A percentile compares a stretch with the other conserved stretches of the same genome.
Conservation (phyloP, 2,797 vertebrate species). For the Phoebastria nigripes region DNA sequence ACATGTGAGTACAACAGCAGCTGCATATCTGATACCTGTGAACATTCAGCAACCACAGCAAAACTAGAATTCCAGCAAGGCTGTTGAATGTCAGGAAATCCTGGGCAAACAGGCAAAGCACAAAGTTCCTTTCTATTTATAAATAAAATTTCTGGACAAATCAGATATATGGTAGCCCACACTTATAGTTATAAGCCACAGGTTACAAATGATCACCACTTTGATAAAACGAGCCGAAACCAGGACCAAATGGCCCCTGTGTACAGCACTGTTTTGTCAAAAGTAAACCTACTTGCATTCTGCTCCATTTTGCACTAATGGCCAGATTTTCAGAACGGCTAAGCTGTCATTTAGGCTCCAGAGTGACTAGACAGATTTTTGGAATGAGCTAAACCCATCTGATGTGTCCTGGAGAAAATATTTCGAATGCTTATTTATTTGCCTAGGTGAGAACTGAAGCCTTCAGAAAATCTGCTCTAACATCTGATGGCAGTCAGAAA, state of each 20-base stretch:
- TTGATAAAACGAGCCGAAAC: background rate
- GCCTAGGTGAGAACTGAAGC: background rate
- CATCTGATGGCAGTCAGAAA: background rate
- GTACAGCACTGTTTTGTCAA: background rate
- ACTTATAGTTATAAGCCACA: background rate
- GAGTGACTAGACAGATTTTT: background rate
- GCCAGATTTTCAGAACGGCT: background rate
- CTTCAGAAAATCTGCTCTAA: background rate
- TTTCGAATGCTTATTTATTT: background rate
- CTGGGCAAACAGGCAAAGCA: conserved; percentile 37
- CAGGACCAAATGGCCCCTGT: background rate
- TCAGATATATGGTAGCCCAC: background rate
- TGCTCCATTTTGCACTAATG: background rate
- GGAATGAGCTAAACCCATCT: background rate
- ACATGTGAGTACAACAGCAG: background rate
- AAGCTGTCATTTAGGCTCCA: background rate
- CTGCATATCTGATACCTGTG: background rate
- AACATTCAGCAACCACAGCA: background rate
- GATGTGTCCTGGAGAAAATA: background rate
- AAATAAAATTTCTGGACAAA: background rate
- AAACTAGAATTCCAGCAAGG: background rate
- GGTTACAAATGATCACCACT: background rate
- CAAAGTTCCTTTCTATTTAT: background rate
- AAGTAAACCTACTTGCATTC: background rate
- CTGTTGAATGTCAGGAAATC: conserved; percentile 48